phyloP scores from a whole-genome alignment of 2,888 invertebrate species.

The Rhabditophanes sp. region DNA sequence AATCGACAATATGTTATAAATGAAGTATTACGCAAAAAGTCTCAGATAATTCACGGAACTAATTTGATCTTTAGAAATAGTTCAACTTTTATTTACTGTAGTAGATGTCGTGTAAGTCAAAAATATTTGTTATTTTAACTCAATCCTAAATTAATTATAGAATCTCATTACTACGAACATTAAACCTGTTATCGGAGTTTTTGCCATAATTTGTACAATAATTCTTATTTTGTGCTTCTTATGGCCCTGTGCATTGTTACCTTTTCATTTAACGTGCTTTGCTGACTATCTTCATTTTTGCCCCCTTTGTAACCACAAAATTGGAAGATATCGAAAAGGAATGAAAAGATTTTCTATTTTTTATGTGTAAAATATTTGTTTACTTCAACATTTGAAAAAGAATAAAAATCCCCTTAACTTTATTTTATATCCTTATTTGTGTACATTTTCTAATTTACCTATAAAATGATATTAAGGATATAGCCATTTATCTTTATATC shows the following conservation, averaged over 20 bases:
- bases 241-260: conserved; percentile 36
- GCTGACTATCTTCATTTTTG: conserved; percentile 33
- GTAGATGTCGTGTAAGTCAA: conserved; percentile 26
- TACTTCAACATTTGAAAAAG: too few relatives aligned
- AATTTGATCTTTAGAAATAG: conserved; percentile 20
- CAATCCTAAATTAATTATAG: conserved; percentile 17
- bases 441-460: too few relatives aligned
- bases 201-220: conserved; percentile 23
- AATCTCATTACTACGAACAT: conserved; percentile 29
- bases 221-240: conserved; percentile 22
- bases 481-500: too few relatives aligned
- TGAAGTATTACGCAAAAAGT: conserved; percentile 2
- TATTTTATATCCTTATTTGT: too few relatives aligned
- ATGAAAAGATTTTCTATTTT: conserved; percentile 18
- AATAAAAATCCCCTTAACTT: too few relatives aligned
- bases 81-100: conserved; percentile 27
- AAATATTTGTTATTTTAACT: conserved; percentile 1
- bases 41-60: conserved; percentile 17
- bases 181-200: conserved; percentile 24
- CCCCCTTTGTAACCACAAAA: conserved; percentile 27
- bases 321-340: conserved; percentile 25
- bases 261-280: conserved; percentile 28
- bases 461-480: too few relatives aligned
- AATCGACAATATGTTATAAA: background rate
- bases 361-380: conserved; percentile 30